phyloP scores from a whole-genome alignment of 2,888 invertebrate genomes.

The Monochamus alternatus region DNA sequence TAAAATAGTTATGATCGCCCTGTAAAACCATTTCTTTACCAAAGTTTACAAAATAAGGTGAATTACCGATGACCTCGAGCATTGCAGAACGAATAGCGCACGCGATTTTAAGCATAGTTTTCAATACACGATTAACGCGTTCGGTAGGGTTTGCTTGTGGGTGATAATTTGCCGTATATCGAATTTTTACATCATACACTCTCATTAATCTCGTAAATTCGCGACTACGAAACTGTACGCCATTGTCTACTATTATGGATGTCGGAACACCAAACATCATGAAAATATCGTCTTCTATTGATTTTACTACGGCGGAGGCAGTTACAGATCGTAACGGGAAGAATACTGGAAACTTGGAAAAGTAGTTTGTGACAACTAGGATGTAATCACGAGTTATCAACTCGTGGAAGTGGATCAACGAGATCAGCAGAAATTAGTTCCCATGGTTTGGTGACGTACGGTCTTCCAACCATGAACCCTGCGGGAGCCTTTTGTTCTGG shows the following conservation, averaged over 20 bases:
- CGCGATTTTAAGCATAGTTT: constrained; percentile 54
- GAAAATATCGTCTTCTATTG: too few species aligned
- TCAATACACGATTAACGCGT: constrained; percentile 57
- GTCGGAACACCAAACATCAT: too few species aligned
- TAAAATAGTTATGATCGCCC: background rate
- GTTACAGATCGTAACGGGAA: constrained; percentile 53
- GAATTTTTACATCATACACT: too few species aligned
- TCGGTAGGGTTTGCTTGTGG: constrained; percentile 13
- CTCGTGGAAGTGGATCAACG: constrained; percentile 48
- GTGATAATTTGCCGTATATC: too few species aligned
- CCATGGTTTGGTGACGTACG: constrained; percentile 40
- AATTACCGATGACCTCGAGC: constrained; percentile 45
- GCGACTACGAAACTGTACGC: background rate
- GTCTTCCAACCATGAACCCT: constrained; percentile 37
- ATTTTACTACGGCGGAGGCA: constrained; percentile 34
- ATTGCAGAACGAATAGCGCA: constrained; percentile 47
- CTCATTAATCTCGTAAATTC: too few species aligned
- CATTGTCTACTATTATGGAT: too few species aligned
- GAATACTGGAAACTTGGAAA: constrained; percentile 50
- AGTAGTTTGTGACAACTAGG: constrained; percentile 49
- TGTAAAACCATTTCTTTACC: background rate
- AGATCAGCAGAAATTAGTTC: constrained; percentile 48
- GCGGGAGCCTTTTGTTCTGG: constrained; percentile 30
- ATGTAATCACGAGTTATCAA: constrained; percentile 39
- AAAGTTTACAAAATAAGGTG: constrained; percentile 46